These are phyloP conservation scores for Teleogryllus occipitalis DNA, from an alignment of 1,140 invertebrate genomes.

Conservation along the genomic window DNA sequence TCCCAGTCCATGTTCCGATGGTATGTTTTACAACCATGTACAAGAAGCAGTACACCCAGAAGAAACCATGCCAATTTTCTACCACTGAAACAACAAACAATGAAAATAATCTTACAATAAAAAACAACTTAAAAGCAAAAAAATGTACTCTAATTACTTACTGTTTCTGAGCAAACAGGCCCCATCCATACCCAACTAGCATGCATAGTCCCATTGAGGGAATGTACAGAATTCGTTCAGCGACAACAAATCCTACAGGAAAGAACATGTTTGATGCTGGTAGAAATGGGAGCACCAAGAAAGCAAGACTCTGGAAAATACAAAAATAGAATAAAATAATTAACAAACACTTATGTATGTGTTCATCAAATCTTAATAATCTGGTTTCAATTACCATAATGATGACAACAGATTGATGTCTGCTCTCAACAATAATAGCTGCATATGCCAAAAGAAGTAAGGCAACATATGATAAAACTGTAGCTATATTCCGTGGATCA, in stretches of 20 bases:
- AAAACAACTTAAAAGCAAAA: not conserved
- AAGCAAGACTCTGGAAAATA: slow-evolving; percentile 62
- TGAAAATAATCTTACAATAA: not conserved
- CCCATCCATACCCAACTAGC: slow-evolving; percentile 74
- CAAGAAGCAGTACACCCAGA: slow-evolving; percentile 58
- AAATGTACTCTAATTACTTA: slow-evolving; percentile 28
- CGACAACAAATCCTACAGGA: slow-evolving; percentile 94
- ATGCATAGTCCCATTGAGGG: slow-evolving; percentile 97
- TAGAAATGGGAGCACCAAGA: slow-evolving; percentile 84
- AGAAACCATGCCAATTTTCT: slow-evolving; percentile 54
- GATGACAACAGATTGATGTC: slow-evolving; percentile 60
- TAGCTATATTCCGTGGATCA: slow-evolving; percentile 80
- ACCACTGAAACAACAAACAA: slow-evolving; percentile 32
- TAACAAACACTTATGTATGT: not conserved
- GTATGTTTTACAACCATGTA: slow-evolving; percentile 73
- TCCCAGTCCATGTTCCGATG: slow-evolving; percentile 86
- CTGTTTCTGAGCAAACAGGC: slow-evolving; percentile 43
- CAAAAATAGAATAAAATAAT: slow-evolving; percentile 23
- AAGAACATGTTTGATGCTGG: slow-evolving; percentile 96
- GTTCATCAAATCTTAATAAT: slow-evolving; percentile 7
- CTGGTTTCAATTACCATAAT: slow-evolving; percentile 61
- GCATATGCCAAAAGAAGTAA: slow-evolving; percentile 53
- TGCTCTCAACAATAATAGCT: slow-evolving; percentile 55
- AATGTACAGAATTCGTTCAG: slow-evolving; percentile 91
- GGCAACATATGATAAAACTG: slow-evolving; percentile 58